Conservation (phyloP, 2,113 vertebrate species). For the Rhinoderma darwinii region DNA sequence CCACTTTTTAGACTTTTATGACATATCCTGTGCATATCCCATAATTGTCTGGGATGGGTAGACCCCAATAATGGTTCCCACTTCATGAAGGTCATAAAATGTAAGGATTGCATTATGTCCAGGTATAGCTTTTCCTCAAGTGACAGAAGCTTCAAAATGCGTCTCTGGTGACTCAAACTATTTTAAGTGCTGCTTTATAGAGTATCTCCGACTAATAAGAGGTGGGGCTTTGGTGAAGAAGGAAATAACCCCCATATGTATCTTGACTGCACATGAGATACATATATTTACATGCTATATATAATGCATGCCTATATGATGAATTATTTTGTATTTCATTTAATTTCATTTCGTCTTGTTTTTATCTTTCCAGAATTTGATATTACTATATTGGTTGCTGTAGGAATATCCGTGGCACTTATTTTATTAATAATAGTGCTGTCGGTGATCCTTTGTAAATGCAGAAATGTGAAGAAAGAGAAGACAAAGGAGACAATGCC, state of each 20-base stretch:
- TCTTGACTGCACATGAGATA: background rate
- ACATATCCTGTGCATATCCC: background rate
- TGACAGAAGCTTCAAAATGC: background rate
- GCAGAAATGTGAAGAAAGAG: constrained; percentile 61
- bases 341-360: background rate
- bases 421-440: constrained; percentile 69
- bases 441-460: constrained; percentile 74
- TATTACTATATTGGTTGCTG: constrained; percentile 70
- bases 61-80: background rate
- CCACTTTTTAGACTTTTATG: too few species aligned
- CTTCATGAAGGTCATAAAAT: background rate
- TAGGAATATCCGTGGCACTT: constrained; percentile 68
- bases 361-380: constrained; percentile 70
- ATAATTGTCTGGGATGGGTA: background rate
- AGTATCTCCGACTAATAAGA: background rate
- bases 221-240: constrained; percentile 16
- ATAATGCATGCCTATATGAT: background rate
- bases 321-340: background rate
- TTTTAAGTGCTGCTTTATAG: background rate
- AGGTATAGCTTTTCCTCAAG: background rate
- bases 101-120: background rate
- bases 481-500: constrained; percentile 70
- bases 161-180: too few species aligned
- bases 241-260: constrained; percentile 19
- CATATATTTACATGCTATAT: constrained; percentile 2